Base-by-base conservation (phyloP, 1,140 invertebrate species). In the Ceratoteleas bidentatus region DNA sequence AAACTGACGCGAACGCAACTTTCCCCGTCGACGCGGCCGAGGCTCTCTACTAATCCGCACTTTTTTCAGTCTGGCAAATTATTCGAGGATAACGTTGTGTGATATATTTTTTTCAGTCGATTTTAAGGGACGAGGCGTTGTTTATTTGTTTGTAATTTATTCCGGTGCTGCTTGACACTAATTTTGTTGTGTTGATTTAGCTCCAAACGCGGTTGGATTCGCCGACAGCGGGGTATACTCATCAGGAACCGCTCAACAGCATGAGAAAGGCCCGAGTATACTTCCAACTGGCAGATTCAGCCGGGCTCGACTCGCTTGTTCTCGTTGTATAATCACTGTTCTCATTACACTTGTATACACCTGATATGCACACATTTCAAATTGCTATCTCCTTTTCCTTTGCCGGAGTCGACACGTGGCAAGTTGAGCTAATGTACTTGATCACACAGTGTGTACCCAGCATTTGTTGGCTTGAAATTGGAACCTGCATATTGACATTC, bases 241-340 rank as follows among this genome's bases (percentile, higher is more conserved):
- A 91, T 84, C 87, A 90, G 85, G 87, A 83, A 91, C 90, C 90
- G 85, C 90, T 91, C 90, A 91, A 90, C 89, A 91, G 90, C 90
- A 91, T 91, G 90, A 91, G 89, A 91, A 91, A 85, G 90, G 90
- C 88, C 76, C 85, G 90, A 91, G 89, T 91, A 91, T 91, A 91
- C 89, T 91, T 91, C 89, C 87, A 89, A 84, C 87, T 91, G 90
- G 89, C 88, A 87, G 87, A 91, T 90, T 90, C 89, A 90, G 87
- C 84, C 89, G 83, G 83, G 62, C 74, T 87, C 87, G 64, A 81
- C 84, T 72, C 45, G 52, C 32, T 83, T 66, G 49, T 64, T 60
- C 43, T 73, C 47, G 66, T 78, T 80, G 72, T 77, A 69, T 77
- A 70, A 57, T 73, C 69, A 78, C 75, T 54, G 72, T 57, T 68